phyloP scores from a whole-genome alignment of 2,888 invertebrate genomes.

The Rosalia funebris region DNA sequence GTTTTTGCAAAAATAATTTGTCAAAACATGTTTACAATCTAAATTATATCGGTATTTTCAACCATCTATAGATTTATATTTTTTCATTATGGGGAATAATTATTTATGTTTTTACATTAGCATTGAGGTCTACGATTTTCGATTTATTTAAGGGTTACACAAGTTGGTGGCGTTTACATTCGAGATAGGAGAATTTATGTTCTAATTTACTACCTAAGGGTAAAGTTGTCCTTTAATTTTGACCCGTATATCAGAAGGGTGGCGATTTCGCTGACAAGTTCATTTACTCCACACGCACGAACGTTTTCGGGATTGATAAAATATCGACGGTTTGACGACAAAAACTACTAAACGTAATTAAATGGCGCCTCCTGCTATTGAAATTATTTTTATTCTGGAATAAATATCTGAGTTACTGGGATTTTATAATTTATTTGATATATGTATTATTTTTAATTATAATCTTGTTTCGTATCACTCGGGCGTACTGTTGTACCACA shows the following conservation, averaged over 20 bases:
- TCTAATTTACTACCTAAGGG: constrained; percentile 26
- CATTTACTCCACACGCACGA: constrained; percentile 19
- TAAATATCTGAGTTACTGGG: too few relatives aligned
- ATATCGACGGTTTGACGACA: constrained; percentile 2
- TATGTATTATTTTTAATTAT: too few relatives aligned
- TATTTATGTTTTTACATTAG: too few relatives aligned
- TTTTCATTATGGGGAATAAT: too few relatives aligned
- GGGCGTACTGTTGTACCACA: too few relatives aligned
- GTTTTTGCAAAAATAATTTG: too few relatives aligned
- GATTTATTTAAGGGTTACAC: neutral
- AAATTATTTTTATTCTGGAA: neutral
- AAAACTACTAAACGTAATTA: constrained; percentile 9
- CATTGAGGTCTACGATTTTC: neutral
- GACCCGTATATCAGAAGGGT: constrained; percentile 27
- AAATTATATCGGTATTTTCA: too few relatives aligned
- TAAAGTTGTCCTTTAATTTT: constrained; percentile 28
- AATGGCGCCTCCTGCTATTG: neutral
- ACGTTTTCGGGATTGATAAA: constrained; percentile 18
- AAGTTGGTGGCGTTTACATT: constrained; percentile 19
- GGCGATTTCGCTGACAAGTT: constrained; percentile 24
- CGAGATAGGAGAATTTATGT: constrained; percentile 25
- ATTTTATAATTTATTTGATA: too few relatives aligned
- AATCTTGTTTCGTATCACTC: too few relatives aligned
- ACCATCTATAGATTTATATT: too few relatives aligned
- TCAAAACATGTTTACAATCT: too few relatives aligned